Base-by-base conservation (phyloP, 2,888 invertebrate species). In the Netelia inedita region DNA sequence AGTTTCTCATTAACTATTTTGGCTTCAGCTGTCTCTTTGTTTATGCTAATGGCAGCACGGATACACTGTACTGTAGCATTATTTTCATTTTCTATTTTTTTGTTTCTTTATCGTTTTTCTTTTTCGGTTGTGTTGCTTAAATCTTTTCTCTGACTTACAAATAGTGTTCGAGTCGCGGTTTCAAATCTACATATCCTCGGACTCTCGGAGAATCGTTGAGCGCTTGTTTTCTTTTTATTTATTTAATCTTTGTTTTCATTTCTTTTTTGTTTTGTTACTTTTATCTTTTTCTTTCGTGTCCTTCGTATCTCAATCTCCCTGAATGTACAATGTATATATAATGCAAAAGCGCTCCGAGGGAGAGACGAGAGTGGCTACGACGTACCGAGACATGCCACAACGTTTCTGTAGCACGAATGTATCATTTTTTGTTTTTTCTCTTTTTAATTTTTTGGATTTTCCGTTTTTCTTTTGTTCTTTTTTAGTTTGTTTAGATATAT, bases 21-120 rank as follows among this genome's bases (percentile, higher is more conserved):
- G 92, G 91, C 91, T 92, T 91, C 86, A 88, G 87, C 88, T 89
- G 88, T 89, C 81, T 84, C 79, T 79, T 61, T 85, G 74, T 88
- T 90, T 90, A 92, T 86, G 89, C 89, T 93, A 91, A 91, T 91
- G 91, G 90, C 92, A 93, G 92, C 89, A 92, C 91, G 85, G 85
- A 87, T 89, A 88, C 84, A 90, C 86, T 88, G 88, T 89, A 89
- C 89, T 88, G 87, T 87, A 88, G 86, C 87, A 88, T 88, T 85
- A 82, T 55, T 71, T 68, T 61, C 28, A 65, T 59, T 76, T 14
- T 73, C 72, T 63, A 2, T 55, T 28, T 57, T 43, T 43, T 41
- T 57, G 53, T 63, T 43, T 55, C 61, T 61, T 14, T 14, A 23
- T 72, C 16, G 16, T 69, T 35, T 50, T 69, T 55, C 66, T 23